Base-by-base conservation (phyloP, 2,888 invertebrate species). In the Sipha maydis region DNA sequence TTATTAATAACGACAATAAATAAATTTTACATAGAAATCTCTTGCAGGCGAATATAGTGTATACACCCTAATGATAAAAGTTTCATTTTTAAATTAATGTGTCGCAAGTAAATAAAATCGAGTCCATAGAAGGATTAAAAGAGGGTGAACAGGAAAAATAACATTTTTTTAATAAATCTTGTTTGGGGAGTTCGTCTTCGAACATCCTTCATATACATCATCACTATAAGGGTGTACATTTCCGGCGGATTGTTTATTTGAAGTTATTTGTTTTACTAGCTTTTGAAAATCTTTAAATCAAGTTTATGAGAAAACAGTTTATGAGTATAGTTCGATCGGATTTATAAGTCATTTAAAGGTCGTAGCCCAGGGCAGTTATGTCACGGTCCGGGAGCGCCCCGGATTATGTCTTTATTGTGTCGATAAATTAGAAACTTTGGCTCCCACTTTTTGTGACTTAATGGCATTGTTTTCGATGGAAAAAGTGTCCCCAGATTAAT, bases 341-440 rank as follows among this genome's bases (percentile, higher is more conserved):
- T 88, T 88, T 88, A 88, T 88, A 82, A 88, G 80, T 67, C 80
- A 88, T 88, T 88, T 88, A 88, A 88, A 80, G 75, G 88, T 88
- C 73, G 80, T 41, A 34, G 82, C 80, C 82, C 80, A 67, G 79
- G 79, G 78, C 86, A 80, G 80, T 88, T 75, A 75, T 82, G 88
- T 82, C 67, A 88, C 67, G 88, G 80, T 80, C 61, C 82, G 88
- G 76, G 82, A 48, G 88, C 73, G 69, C 73, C 38, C 73, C 73
- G 86, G 86, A 88, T 88, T 80, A 88, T 82, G 88, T 88, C 82
- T 88, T 88, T 88, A 88, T 88, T 73, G 34, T 88, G 82, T 76
- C 88, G 88, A 88, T 88, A 88, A 88, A 88, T 88, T 88, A 88
- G 88, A 88, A 88, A 88, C 80, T 88, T 88, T 80, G 14, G 38